Conservation (phyloP, 2,797 vertebrate species). For the Avahi laniger region DNA sequence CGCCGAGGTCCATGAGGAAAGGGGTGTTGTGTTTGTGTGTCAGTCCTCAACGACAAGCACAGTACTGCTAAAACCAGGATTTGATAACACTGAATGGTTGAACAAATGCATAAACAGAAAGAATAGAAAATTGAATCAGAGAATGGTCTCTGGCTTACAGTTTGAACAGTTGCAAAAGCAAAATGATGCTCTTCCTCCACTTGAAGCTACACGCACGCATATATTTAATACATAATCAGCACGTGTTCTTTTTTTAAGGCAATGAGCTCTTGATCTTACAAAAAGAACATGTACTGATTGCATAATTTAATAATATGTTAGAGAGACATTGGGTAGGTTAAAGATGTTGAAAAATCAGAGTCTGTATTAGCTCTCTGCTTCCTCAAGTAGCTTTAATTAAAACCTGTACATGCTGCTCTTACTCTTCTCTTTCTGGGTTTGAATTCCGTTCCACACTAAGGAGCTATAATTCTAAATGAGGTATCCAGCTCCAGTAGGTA, state of each 20-base stretch:
- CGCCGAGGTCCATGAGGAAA: not conserved
- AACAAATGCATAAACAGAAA: not conserved
- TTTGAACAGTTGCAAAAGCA: not conserved
- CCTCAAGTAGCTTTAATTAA: constrained; percentile 58
- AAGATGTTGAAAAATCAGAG: constrained; percentile 33
- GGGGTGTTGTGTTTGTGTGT: rapidly evolving
- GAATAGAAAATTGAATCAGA: not conserved
- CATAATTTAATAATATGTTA: constrained; percentile 59
- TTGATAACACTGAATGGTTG: not conserved
- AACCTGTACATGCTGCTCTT: not conserved
- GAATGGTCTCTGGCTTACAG: not conserved
- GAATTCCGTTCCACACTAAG: not conserved
- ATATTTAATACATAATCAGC: not conserved
- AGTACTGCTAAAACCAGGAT: rapidly evolving
- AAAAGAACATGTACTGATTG: not conserved
- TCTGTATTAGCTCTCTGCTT: constrained; percentile 44
- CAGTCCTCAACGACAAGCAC: not conserved
- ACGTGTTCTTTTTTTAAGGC: not conserved
- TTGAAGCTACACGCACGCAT: not conserved
- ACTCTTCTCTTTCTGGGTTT: not conserved
- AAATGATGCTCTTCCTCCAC: not conserved
- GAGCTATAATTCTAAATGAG: not conserved
- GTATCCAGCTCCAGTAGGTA: not conserved
- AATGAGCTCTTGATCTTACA: not conserved
- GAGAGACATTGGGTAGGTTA: constrained; percentile 13